Conservation (phyloP, 2,113 vertebrate species). For the Serilophus lunatus region DNA sequence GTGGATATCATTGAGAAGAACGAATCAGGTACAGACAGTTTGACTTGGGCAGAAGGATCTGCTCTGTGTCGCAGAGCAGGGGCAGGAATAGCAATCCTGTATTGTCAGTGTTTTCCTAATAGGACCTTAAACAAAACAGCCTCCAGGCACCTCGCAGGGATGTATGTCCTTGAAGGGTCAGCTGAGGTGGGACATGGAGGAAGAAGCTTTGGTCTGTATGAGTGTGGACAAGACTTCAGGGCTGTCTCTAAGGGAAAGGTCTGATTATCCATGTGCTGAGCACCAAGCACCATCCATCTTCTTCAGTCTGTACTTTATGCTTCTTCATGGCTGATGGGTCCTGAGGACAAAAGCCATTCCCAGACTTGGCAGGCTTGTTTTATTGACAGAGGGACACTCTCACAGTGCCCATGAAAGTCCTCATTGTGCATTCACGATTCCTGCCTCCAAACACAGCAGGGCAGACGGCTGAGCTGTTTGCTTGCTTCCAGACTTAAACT, state of each 20-base stretch:
- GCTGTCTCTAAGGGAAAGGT: neutral
- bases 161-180: neutral
- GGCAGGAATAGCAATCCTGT: neutral
- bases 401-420: neutral
- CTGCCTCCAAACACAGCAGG: neutral
- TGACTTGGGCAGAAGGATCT: neutral
- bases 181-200: neutral
- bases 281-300: neutral
- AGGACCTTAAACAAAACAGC: neutral
- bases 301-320: neutral
- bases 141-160: neutral
- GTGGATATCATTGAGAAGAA: slow-evolving; percentile 99
- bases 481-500: neutral
- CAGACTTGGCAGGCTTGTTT: neutral
- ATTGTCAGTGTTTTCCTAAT: neutral
- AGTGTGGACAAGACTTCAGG: neutral
- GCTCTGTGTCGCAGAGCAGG: neutral
- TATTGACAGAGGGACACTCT: neutral
- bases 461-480: neutral
- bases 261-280: neutral
- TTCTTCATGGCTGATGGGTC: neutral
- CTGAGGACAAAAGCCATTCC: neutral
- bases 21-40: slow-evolving; percentile 84
- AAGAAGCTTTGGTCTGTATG: neutral
- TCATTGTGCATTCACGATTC: neutral